These are phyloP conservation scores for Embidobia sp. DNA, from an alignment of 2,888 invertebrate genomes.

Conservation along the genomic window DNA sequence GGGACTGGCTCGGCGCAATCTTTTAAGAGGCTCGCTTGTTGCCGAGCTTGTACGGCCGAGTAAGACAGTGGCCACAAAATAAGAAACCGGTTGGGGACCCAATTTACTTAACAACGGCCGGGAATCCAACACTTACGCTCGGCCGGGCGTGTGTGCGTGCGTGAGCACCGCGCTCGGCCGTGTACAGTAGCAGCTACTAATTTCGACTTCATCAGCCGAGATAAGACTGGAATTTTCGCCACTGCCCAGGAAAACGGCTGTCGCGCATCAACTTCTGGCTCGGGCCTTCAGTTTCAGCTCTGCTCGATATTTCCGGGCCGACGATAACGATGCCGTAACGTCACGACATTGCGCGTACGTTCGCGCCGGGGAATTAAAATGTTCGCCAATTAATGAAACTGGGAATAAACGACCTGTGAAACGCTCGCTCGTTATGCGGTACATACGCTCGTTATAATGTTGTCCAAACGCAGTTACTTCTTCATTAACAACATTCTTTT, in stretches of 20 bases:
- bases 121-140: constrained; percentile 81
- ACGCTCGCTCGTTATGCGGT: constrained; percentile 50
- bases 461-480: constrained; percentile 52
- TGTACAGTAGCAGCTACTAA: constrained; percentile 81
- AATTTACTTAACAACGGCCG: constrained; percentile 82
- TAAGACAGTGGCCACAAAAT: constrained; percentile 81
- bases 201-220: constrained; percentile 81
- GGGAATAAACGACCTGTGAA: constrained; percentile 62
- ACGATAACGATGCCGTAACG: constrained; percentile 53
- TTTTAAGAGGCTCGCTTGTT: constrained; percentile 64
- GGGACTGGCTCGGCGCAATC: constrained; percentile 46
- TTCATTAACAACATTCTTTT: constrained; percentile 56
- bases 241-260: constrained; percentile 65
- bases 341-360: constrained; percentile 20
- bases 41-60: constrained; percentile 67
- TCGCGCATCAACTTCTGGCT: constrained; percentile 54
- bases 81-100: constrained; percentile 81
- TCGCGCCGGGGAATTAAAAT: constrained; percentile 54
- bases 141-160: constrained; percentile 66
- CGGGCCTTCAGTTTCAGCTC: constrained; percentile 63
- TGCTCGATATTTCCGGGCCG: constrained; percentile 57
- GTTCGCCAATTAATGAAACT: constrained; percentile 65
- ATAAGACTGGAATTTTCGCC: constrained; percentile 79
- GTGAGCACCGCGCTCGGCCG: constrained; percentile 69
- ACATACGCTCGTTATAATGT: constrained; percentile 50